phyloP scores from a whole-genome alignment of 2,113 vertebrate genomes.

The Naja naja region DNA sequence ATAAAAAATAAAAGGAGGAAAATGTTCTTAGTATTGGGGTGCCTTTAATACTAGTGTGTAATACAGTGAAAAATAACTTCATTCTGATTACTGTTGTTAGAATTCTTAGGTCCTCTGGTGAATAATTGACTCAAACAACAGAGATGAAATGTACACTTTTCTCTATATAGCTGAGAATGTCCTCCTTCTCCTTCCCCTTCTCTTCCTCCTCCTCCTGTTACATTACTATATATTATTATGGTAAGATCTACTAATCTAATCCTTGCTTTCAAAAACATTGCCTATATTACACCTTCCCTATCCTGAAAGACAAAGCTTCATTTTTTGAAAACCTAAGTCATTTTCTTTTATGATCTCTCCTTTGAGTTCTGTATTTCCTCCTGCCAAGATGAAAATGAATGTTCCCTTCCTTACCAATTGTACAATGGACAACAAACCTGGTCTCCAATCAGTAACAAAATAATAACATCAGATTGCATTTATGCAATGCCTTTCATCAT shows the following conservation, averaged over 20 bases:
- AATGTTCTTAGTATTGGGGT: neutral
- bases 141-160: neutral
- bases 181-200: neutral
- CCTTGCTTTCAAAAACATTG: neutral
- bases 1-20: neutral
- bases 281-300: neutral
- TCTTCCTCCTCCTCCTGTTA: neutral
- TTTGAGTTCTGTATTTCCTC: slow-evolving; percentile 1
- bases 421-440: neutral
- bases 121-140: neutral
- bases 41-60: neutral
- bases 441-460: neutral
- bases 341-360: neutral
- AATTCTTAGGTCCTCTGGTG: neutral
- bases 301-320: neutral
- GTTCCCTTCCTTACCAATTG: neutral
- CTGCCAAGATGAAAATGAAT: neutral
- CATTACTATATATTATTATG: neutral
- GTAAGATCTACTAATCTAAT: neutral
- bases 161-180: neutral
- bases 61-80: neutral
- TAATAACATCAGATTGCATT: neutral
- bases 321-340: neutral
- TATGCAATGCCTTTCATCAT: slow-evolving; percentile 8
- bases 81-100: neutral